Percentiles rank a stretch among this genome's conserved stretches.
Evolutionary conservation across 2,113 vertebrate species (phyloP).

Genomic region (Nesogale talazaci): DNA sequence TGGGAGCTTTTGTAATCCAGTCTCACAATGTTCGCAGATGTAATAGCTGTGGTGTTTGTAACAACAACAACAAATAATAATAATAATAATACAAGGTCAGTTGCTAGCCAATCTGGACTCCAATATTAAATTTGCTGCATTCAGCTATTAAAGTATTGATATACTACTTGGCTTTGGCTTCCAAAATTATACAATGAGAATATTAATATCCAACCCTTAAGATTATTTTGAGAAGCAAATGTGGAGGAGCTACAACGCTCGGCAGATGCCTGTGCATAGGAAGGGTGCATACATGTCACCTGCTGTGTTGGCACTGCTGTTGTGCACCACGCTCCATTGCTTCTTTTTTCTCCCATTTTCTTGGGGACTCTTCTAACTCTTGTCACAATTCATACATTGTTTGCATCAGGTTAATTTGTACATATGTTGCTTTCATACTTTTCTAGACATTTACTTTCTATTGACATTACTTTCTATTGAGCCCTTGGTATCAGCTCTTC

Average conservation of each 20-base stretch:
- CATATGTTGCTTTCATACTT: too few relatives aligned
- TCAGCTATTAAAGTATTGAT: conserved; percentile 9
- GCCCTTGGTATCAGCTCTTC: too few relatives aligned
- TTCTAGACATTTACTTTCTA: too few relatives aligned
- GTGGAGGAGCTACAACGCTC: background rate
- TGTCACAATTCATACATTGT: too few relatives aligned
- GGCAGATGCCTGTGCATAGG: background rate
- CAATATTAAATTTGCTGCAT: conserved; percentile 42
- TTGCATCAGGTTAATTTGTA: too few relatives aligned
- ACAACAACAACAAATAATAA: too few relatives aligned
- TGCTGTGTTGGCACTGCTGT: background rate
- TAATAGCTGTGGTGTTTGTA: conserved; percentile 68
- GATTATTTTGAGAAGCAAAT: background rate
- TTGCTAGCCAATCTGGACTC: conserved; percentile 54
- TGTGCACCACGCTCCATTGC: background rate
- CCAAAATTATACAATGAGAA: conserved; percentile 29
- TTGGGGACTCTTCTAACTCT: too few relatives aligned
- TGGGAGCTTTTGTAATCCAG: conserved; percentile 55
- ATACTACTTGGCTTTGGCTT: conserved; percentile 41
- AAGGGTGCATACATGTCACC: background rate
- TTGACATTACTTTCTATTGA: too few relatives aligned
- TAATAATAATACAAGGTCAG: conserved; percentile 60
- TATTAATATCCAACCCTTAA: background rate
- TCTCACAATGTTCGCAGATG: conserved; percentile 57
- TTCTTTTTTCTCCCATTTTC: too few relatives aligned